Base-by-base conservation (phyloP, 35 echinoderm and acorn worm genomes). In the Apostichopus californicus region DNA sequence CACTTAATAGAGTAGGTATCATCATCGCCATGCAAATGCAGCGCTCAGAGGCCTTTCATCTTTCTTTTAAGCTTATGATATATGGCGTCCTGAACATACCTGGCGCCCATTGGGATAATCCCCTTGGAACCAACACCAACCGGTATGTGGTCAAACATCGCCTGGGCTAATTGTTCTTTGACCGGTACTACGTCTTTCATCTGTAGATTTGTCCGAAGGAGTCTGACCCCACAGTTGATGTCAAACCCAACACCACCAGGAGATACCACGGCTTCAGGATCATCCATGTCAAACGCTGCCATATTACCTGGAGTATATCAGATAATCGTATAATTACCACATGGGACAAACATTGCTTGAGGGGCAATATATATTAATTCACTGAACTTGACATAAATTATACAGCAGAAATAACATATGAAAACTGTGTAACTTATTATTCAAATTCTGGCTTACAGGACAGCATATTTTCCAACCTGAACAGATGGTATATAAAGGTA, bases 211-310 rank as follows among this genome's bases (percentile, higher is more conserved):
- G 97, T 98, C 15, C 97, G 68, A n/a, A 98, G 89, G 20, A 98
- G 80, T 57, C 96, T 94, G 9, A 98, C 97, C 55, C 97, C 97
- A 92, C 97, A 98, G 89, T 98, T 98, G 60, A 98, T 98, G 70
- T 98, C 97, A 93, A 98, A 98, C 18, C 97, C 97, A 7, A 98
- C 97, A 55, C 97, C 97, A 21, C 97, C 97, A 4, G 97, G 97
- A 17, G 97, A 98, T 21, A 98, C 97, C 25, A 98, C 97, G 11
- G 97, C 93, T 3, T 96, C 83, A 15, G 97, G 97, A 65, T 98
- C 91, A 14, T 72, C 73, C 97, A 98, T 98, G 83, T 98, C 97
- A 93, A 98, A 98, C 28, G 97, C 97, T 68, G 97, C 97, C 97
- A 98, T 98, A 79, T 98, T 98, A 63, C 97, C 97, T 98, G 83